Base-by-base conservation (phyloP, 2,113 vertebrate genomes). In the Bolborhynchus lineola region DNA sequence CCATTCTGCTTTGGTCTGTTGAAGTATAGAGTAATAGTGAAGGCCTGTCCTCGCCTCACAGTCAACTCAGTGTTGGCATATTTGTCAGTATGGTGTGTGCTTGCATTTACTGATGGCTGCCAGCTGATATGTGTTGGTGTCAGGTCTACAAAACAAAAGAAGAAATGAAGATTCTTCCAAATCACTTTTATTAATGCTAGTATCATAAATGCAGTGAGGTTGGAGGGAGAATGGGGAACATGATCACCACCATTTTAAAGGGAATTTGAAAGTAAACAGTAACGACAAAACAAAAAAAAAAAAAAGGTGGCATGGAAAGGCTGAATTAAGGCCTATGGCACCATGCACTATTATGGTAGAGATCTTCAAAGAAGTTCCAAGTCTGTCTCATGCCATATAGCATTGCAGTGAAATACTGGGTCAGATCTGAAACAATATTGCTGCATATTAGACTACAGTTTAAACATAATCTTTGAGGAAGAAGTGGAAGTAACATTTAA, bases 41-140 rank as follows among this genome's bases (percentile, higher is more conserved):
- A 98, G 42, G 17, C 5, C 67, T 98, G 97, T 62, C 98, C 98
- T 29, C 98, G 91, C 83, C 98, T 97, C 57, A 98, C 88, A 6
- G 93, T 96, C 90, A 98, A 52, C 82, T 98, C 95, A 0, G 70
- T 64, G 92, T 83, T 64, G 42, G 95, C 92, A 68, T 97, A 98
- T 71, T 89, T 96, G 90, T 97, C 85, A 2, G 98, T 98, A 49
- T 93, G 97, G 88, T 98, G 98, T 6, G 92, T 87, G 4, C 75
- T 5, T 5, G 97, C 91, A 0, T 98, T 98, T 49, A 55, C 75
- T 5, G 82, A 71, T 2, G 60, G 90, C 84, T 97, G 98, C 98
- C 98, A 98, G 96, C 91, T 96, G 74, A 97, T 96, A 4, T 97
- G 95, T 11, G 95, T 97, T 6, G 97, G 95, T 63, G 82, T 96